These are phyloP conservation scores for Epicampocera succincta DNA, from an alignment of 2,888 invertebrate genomes.

Conservation along the genomic window DNA sequence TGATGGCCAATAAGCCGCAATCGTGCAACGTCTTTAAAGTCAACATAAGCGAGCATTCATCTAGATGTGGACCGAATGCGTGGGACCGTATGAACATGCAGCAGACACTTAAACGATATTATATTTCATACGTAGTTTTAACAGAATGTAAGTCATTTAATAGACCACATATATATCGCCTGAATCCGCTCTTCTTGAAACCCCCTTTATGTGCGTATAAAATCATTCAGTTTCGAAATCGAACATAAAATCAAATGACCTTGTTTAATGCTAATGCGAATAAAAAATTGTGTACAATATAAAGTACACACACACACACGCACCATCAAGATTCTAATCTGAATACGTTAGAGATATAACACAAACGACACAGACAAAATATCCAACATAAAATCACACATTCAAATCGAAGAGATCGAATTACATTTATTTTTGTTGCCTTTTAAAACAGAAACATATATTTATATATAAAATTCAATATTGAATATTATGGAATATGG, in stretches of 20 bases:
- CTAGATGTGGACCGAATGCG: too few species aligned
- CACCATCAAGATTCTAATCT: constrained; percentile 47
- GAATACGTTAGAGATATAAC: constrained; percentile 18
- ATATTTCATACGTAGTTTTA: too few species aligned
- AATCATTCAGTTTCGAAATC: not conserved
- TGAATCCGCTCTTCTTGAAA: too few species aligned
- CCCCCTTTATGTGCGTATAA: too few species aligned
- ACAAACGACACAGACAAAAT: constrained; percentile 2
- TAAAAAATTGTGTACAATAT: constrained; percentile 28
- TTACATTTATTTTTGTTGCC: constrained; percentile 8
- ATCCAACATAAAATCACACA: constrained; percentile 16
- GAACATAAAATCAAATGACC: constrained; percentile 31
- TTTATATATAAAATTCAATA: not conserved
- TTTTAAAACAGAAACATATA: too few species aligned
- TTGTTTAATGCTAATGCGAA: constrained; percentile 37
- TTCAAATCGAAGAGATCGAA: constrained; percentile 43
- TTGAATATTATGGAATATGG: constrained; percentile 8
- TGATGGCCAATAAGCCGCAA: too few species aligned
- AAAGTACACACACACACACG: constrained; percentile 5
- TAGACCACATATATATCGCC: too few species aligned
- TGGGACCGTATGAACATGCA: too few species aligned
- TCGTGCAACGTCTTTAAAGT: too few species aligned
- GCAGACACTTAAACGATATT: too few species aligned
- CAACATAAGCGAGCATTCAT: too few species aligned
- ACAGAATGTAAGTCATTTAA: too few species aligned